A percentile compares a stretch with the other conserved stretches of the same genome.
phyloP scores from a whole-genome alignment of 1,140 invertebrate genomes.

The Sinonovacula constricta region DNA sequence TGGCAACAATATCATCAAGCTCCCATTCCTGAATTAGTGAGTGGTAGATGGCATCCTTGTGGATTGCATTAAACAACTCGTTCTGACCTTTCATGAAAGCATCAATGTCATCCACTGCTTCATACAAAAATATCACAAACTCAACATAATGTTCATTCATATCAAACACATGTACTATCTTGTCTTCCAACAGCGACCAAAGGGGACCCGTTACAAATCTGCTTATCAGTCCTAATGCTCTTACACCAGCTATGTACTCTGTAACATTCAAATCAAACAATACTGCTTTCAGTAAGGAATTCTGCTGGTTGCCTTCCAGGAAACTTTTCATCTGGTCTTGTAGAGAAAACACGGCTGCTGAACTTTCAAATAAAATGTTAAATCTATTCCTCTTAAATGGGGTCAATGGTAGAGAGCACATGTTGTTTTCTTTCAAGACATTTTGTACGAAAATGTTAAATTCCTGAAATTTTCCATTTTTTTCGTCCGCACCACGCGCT shows the following conservation, averaged over 20 bases:
- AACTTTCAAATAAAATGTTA: slow-evolving; percentile 42
- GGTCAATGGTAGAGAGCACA: neutral
- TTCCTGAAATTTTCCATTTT: slow-evolving; percentile 18
- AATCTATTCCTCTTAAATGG: slow-evolving; percentile 18
- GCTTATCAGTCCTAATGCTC: slow-evolving; percentile 17
- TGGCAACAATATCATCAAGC: slow-evolving; percentile 38
- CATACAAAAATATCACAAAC: slow-evolving; percentile 20
- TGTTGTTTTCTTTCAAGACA: slow-evolving; percentile 10
- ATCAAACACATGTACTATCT: slow-evolving; percentile 22
- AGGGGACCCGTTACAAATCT: slow-evolving; percentile 16
- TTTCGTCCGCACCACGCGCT: slow-evolving; percentile 18
- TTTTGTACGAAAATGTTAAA: slow-evolving; percentile 6
- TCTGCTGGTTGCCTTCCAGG: slow-evolving; percentile 12
- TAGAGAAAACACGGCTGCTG: slow-evolving; percentile 16
- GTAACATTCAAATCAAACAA: slow-evolving; percentile 23
- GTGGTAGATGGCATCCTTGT: slow-evolving; percentile 15
- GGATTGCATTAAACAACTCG: slow-evolving; percentile 11
- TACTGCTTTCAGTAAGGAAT: slow-evolving; percentile 22
- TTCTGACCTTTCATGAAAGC: neutral
- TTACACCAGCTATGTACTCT: slow-evolving; percentile 6
- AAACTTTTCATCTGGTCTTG: slow-evolving; percentile 7
- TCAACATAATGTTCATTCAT: slow-evolving; percentile 29
- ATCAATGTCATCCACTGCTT: slow-evolving; percentile 3
- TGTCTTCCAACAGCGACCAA: slow-evolving; percentile 35
- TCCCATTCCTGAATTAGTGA: slow-evolving; percentile 15